These are phyloP conservation scores for Cercopithecus mona DNA, from an alignment of 2,113 vertebrate genomes.

Conservation along the genomic window DNA sequence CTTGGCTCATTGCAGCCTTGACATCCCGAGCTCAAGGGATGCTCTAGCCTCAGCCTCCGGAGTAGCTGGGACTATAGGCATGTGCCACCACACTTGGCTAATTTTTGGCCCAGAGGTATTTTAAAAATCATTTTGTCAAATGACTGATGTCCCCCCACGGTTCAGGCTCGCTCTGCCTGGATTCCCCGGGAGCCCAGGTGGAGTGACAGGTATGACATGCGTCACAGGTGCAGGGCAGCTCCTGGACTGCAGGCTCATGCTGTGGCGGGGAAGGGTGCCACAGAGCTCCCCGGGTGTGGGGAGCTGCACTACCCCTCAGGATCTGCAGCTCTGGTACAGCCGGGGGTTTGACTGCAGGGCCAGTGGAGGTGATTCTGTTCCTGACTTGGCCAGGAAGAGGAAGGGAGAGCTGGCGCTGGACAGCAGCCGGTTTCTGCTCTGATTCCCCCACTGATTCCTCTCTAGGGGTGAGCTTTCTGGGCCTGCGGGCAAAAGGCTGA, in stretches of 20 bases:
- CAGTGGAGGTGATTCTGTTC: rapidly evolving
- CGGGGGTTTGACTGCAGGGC: too few relatives aligned
- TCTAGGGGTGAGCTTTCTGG: background rate
- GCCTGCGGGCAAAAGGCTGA: background rate
- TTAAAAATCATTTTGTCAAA: background rate
- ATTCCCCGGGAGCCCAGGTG: background rate
- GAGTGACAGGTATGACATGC: rapidly evolving
- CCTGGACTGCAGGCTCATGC: background rate
- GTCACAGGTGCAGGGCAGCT: background rate
- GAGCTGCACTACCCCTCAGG: background rate
- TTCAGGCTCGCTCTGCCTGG: background rate
- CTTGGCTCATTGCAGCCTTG: too few relatives aligned
- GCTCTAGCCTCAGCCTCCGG: too few relatives aligned
- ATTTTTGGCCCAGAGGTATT: background rate
- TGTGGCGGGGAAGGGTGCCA: background rate
- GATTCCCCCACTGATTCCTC: background rate
- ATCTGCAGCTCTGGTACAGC: rapidly evolving
- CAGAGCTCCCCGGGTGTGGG: rapidly evolving
- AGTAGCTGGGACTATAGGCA: too few relatives aligned
- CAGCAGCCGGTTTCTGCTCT: background rate
- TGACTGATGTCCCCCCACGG: background rate
- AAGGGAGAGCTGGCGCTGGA: rapidly evolving
- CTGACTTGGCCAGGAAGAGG: background rate
- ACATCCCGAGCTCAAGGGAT: too few relatives aligned
- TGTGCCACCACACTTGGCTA: too few relatives aligned